Evolutionary conservation across 2,797 vertebrate species (phyloP).

Genomic region (Silurus lanzhouensis): DNA sequence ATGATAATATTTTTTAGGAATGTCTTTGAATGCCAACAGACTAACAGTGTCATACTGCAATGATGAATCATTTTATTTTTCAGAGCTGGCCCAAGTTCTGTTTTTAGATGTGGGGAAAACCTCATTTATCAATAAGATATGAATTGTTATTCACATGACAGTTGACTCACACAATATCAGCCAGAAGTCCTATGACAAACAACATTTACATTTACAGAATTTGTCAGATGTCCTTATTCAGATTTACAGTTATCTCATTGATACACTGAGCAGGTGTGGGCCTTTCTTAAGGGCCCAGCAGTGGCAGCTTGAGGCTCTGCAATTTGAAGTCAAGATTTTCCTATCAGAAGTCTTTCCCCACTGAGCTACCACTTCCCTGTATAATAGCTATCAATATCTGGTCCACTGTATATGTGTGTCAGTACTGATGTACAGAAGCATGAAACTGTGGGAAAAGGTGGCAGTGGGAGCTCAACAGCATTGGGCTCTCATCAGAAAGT

Average conservation of each 20-base stretch:
- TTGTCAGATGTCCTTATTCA: too few relatives aligned
- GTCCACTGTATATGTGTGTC: background rate
- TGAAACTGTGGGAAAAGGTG: background rate
- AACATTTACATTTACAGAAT: background rate
- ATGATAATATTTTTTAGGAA: background rate
- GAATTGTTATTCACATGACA: background rate
- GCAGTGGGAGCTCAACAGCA: background rate
- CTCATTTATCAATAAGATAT: background rate
- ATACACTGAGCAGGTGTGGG: too few relatives aligned
- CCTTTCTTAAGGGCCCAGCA: too few relatives aligned
- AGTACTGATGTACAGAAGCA: background rate
- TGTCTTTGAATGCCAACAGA: background rate
- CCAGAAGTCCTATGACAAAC: background rate
- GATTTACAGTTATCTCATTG: too few relatives aligned
- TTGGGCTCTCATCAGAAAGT: background rate
- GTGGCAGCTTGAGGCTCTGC: too few relatives aligned
- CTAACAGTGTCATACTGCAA: background rate
- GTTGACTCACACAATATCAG: background rate
- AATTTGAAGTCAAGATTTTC: too few relatives aligned
- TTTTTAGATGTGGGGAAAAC: background rate
- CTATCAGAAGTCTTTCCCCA: too few relatives aligned
- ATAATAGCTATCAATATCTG: background rate
- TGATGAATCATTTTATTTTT: slow-evolving; percentile 17
- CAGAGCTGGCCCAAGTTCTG: background rate
- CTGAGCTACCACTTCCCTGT: too few relatives aligned